Base-by-base conservation (phyloP, 92 coral and sea anemone genomes). In the Phymanthus crucifer region DNA sequence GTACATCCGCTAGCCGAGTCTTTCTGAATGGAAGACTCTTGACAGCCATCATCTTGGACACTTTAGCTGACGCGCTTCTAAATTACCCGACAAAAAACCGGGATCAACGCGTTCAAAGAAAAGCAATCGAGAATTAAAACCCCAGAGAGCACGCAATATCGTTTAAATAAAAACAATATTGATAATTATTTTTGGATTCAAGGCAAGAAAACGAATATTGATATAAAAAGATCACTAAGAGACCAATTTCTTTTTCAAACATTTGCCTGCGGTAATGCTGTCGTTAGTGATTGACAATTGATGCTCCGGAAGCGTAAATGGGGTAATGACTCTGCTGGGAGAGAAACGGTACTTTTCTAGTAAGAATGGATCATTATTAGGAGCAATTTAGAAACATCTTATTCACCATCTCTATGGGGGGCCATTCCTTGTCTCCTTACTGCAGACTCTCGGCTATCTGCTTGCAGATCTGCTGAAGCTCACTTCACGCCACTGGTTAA, bases 1-100 rank as follows among this genome's bases (percentile, higher is more conserved):
- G 81, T 77, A 40, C 32, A 77, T 70, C 81, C 68, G 68, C 34
- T 61, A 61, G 10, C 26, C 21, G 27, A 54, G 64, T 24, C 35
- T 61, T 61, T 54, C 27, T 54, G 29, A 54, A 61, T 61, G 13
- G 68, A 27, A 24, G 68, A 11, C 33, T 61, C 68, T 24, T 61
- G 68, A 61, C 68, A 61, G 68, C 17, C 68, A 24, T 61, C 68
- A 61, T 3, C 29, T 34, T 8, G 16, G 16, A 27, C 33, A 61
- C 68, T 24, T 6, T 27, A 61, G 68, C 68, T 1, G 35, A 61
- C 34, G 29, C 18, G 68, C 68, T 24, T 19, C 64, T 11, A 61
- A 61, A 61, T 61, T 27, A 24, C 33, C 32, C 34, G 68, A 33
- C 68, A 61, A 29, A n/a, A 61, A 61, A 0, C 64, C 27, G 21